Evolutionary conservation across 2,888 invertebrate genomes (phyloP), one percentile per base, ranked within the genome.

Genomic region (Hirtodrosophila alboralis): DNA sequence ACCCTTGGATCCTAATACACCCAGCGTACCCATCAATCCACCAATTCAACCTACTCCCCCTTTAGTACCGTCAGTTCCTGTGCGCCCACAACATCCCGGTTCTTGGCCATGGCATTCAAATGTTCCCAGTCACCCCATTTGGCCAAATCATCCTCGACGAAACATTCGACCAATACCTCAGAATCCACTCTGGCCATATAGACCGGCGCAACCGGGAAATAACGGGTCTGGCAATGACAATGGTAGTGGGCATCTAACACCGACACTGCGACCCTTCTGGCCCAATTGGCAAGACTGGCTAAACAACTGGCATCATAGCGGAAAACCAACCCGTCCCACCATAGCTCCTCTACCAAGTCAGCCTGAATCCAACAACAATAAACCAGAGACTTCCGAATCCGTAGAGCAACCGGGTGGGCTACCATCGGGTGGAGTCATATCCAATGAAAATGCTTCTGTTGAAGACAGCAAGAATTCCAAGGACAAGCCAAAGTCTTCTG

Each of bases 361-460:
- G 36, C 43, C 38, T 4, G 48, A 57, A 4, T 8, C 23, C 1
- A 37, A 40, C n/a, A 61, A 40, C 5, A 62, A 53, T 27, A 47
- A 56, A 6, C 14, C 73, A 1, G 70, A 79, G 37, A 44, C 49
- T 4, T 57, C 33, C 7, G 76, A 80, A 16, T 75, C 80, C 1
- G 52, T 76, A 7, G 83, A 80, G 27, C 70, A 64, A 13, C 47
- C 75, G 4, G 48, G 14, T 12, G 51, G 44, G 5, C 8, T 16
- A 14, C 58, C 53, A 3, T 56, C 81, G 0, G 47, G 40, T 10
- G 75, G 65, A 14, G 9, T 49, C 6, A 38, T 57, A 4, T 75
- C 83, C 9, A 64, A 48, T 31, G 87, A 87, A 52, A 68, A 72
- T 21, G 83, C 79, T 1, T 88, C 88, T 0, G 65, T 54, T 6